Conservation (phyloP, 2,113 vertebrate genomes). For the Galemys pyrenaicus region DNA sequence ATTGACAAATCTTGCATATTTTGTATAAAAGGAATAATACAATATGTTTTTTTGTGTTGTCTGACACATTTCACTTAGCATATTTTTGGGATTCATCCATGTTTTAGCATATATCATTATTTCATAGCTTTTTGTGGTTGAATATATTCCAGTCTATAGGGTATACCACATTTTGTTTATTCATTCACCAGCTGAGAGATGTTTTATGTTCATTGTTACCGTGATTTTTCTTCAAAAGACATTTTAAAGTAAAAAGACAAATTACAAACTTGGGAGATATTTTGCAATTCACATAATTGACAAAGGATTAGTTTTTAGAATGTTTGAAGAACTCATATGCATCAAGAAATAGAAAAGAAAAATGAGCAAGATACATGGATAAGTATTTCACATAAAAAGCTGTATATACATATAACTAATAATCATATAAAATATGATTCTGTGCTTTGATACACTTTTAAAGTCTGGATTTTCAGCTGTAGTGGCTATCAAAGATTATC, state of each 20-base stretch:
- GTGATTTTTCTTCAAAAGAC: background rate
- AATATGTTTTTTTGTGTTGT: background rate
- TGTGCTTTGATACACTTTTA: background rate
- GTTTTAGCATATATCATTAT: background rate
- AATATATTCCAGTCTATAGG: background rate
- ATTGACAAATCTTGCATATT: background rate
- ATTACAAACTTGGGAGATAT: background rate
- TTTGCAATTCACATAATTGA: background rate
- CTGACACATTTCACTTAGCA: background rate
- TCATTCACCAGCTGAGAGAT: background rate
- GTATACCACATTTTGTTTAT: background rate
- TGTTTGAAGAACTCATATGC: background rate
- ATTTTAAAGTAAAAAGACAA: background rate
- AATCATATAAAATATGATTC: background rate
- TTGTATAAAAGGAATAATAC: background rate
- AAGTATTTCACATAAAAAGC: background rate
- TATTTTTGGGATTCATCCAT: background rate
- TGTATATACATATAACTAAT: background rate
- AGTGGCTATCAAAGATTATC: background rate
- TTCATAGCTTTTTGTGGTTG: background rate
- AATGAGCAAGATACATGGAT: background rate
- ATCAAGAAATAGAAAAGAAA: conserved; percentile 4
- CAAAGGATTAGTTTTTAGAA: background rate
- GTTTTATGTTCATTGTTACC: background rate
- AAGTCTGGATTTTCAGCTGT: background rate